A percentile compares a stretch with the other conserved stretches of the same genome.
These are phyloP conservation scores for Danaus plexippus DNA, from an alignment of 1,140 invertebrate species.

Conservation along the genomic window DNA sequence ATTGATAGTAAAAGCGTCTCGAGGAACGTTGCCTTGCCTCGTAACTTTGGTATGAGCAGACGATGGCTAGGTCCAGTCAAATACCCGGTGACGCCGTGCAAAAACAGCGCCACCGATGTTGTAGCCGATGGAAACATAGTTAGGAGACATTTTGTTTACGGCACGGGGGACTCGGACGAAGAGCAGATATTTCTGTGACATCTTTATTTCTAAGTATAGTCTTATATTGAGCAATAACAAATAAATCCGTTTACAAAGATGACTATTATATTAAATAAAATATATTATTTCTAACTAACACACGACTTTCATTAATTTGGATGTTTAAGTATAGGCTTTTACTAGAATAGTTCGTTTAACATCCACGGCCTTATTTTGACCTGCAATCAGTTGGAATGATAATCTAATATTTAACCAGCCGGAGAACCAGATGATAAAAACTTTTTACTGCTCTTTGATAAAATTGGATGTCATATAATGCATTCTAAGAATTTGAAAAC, in stretches of 20 bases:
- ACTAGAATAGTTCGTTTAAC: too few relatives aligned
- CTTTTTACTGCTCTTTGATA: too few relatives aligned
- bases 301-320: too few relatives aligned
- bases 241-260: conserved; percentile 27
- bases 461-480: too few relatives aligned
- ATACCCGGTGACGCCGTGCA: conserved; percentile 75
- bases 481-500: too few relatives aligned
- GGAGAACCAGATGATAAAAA: too few relatives aligned
- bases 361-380: too few relatives aligned
- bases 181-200: conserved; percentile 71
- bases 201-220: conserved; percentile 20
- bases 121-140: conserved; percentile 43
- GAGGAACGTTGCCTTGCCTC: conserved; percentile 66
- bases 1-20: conserved; percentile 53
- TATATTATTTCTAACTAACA: too few relatives aligned
- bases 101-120: conserved; percentile 48
- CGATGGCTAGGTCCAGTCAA: conserved; percentile 73
- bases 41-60: conserved; percentile 71
- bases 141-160: conserved; percentile 62
- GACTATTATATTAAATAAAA: conserved; percentile 55
- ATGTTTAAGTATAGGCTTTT: too few relatives aligned
- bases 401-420: too few relatives aligned
- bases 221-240: conserved; percentile 12
- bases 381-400: too few relatives aligned
- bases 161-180: conserved; percentile 66